Percentiles rank a stretch among this genome's conserved stretches.
Evolutionary conservation across 2,113 vertebrate genomes (phyloP).

Genomic region (Sporophila hypoxantha): DNA sequence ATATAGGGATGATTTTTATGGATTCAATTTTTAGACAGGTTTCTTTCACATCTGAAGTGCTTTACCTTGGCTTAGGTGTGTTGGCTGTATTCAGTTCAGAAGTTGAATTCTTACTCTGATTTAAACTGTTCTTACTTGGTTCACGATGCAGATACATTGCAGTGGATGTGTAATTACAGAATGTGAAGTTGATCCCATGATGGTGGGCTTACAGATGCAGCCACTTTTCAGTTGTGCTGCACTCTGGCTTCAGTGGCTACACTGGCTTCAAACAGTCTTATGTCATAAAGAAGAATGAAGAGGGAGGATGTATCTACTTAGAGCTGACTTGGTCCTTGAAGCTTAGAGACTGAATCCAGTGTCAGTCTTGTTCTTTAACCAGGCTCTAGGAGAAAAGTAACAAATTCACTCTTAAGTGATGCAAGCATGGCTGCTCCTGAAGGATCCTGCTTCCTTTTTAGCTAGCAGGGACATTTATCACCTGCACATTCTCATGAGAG

Average conservation of each 20-base stretch:
- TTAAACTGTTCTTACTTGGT: not conserved
- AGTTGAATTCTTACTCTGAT: not conserved
- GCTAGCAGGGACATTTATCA: not conserved
- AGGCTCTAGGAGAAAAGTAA: not conserved
- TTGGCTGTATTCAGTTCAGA: not conserved
- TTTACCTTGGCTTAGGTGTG: not conserved
- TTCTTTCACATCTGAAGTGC: not conserved
- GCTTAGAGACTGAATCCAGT: not conserved
- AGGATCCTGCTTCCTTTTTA: not conserved
- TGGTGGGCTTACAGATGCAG: not conserved
- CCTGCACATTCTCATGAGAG: not conserved
- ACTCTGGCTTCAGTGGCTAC: not conserved
- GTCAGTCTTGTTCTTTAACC: not conserved
- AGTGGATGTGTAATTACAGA: not conserved
- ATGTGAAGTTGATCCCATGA: not conserved
- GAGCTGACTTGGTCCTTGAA: slow-evolving; percentile 28
- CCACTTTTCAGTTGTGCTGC: not conserved
- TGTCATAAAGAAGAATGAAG: not conserved
- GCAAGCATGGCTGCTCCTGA: not conserved
- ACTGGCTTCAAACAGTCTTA: not conserved
- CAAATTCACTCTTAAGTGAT: not conserved
- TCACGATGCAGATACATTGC: not conserved
- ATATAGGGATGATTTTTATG: not conserved
- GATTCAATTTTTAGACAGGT: not conserved
- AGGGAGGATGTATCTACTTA: not conserved